These are phyloP conservation scores for Parnassius smintheus DNA, from an alignment of 2,888 invertebrate species.

Conservation along the genomic window DNA sequence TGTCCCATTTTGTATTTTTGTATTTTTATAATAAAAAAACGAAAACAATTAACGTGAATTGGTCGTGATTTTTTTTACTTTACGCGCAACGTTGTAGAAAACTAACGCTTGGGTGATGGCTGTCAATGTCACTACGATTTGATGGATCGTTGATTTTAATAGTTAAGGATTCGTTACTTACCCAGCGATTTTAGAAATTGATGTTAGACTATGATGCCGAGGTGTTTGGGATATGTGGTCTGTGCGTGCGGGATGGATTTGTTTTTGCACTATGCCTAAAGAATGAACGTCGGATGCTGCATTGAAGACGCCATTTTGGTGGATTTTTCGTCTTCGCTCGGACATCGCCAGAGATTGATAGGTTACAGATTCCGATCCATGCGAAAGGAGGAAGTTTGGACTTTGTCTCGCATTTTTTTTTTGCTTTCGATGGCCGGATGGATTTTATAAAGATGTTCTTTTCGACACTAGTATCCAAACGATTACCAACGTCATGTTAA, in stretches of 20 bases:
- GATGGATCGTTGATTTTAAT: conserved; percentile 9
- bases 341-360: conserved; percentile 26
- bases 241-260: conserved; percentile 52
- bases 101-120: conserved; percentile 4
- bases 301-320: conserved; percentile 31
- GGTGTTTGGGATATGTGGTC: conserved; percentile 77
- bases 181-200: conserved; percentile 56
- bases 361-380: conserved; percentile 29
- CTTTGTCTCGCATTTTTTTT: conserved; percentile 42
- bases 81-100: conserved; percentile 64
- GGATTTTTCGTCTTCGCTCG: conserved; percentile 19
- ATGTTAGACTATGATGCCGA: conserved; percentile 62
- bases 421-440: conserved; percentile 24
- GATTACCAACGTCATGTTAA: background rate
- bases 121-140: conserved; percentile 19
- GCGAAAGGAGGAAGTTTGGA: conserved; percentile 49
- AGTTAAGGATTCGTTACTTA: conserved; percentile 48
- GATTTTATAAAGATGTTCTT: conserved; percentile 1
- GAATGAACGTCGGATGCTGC: conserved; percentile 27
- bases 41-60: conserved; percentile 75
- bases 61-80: conserved; percentile 74
- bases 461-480: conserved; percentile 2
- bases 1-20: conserved; percentile 81
- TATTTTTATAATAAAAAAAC: conserved; percentile 74
- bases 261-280: conserved; percentile 46